These are phyloP conservation scores for Baccha elongata DNA, from an alignment of 2,888 invertebrate genomes.

Conservation along the genomic window DNA sequence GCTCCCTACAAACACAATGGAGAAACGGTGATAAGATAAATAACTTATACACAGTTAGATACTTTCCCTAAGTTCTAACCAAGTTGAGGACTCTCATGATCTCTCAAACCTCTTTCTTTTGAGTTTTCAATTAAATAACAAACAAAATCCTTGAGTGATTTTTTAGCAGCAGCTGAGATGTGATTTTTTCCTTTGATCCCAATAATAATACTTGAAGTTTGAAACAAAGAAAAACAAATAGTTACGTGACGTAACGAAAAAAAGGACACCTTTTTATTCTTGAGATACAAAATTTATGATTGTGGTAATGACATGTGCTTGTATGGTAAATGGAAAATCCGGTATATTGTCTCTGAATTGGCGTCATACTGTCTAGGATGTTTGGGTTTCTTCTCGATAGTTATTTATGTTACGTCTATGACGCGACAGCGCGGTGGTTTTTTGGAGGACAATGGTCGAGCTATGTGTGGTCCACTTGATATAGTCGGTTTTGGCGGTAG, in stretches of 20 bases:
- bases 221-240: slow-evolving; percentile 65
- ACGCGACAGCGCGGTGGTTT: slow-evolving; percentile 21
- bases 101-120: slow-evolving; percentile 11
- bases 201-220: slow-evolving; percentile 40
- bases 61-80: slow-evolving; percentile 1
- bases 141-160: slow-evolving; percentile 4
- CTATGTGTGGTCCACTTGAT: slow-evolving; percentile 64
- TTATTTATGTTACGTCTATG: background rate
- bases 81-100: background rate
- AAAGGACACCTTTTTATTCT: slow-evolving; percentile 9
- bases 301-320: slow-evolving; percentile 56
- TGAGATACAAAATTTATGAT: slow-evolving; percentile 55
- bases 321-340: slow-evolving; percentile 5
- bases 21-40: slow-evolving; percentile 35
- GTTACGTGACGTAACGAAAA: slow-evolving; percentile 43
- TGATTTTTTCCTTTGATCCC: slow-evolving; percentile 47
- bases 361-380: slow-evolving; percentile 62
- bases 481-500: slow-evolving; percentile 41
- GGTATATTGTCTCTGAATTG: slow-evolving; percentile 3
- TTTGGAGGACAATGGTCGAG: slow-evolving; percentile 52
- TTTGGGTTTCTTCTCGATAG: background rate
- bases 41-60: background rate
- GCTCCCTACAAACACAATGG: background rate
- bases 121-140: slow-evolving; percentile 17
- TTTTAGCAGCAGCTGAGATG: slow-evolving; percentile 47